Conservation (phyloP, 2,113 vertebrate species). For the Maccullochella peelii region DNA sequence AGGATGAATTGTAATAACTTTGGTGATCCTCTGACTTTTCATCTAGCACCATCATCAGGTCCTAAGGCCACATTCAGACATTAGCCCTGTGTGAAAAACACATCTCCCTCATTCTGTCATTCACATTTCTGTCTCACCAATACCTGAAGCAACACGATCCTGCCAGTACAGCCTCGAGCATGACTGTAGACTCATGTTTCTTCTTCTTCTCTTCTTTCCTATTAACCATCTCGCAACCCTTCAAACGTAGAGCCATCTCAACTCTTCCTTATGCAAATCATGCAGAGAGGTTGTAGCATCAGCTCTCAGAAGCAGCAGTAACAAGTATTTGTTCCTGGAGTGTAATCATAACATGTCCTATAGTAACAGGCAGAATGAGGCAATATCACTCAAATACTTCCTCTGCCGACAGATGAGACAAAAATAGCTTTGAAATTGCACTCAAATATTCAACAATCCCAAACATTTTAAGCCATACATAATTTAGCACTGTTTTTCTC, state of each 20-base stretch:
- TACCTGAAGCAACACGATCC: not conserved
- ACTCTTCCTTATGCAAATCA: not conserved
- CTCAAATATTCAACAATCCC: slow-evolving; percentile 22
- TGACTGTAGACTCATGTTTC: not conserved
- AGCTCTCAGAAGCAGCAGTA: not conserved
- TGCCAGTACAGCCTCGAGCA: not conserved
- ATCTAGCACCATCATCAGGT: too few species aligned
- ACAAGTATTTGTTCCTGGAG: slow-evolving; percentile 7
- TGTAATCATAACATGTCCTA: not conserved
- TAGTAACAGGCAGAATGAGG: slow-evolving; percentile 17
- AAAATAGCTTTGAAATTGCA: slow-evolving; percentile 19
- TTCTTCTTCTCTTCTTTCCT: not conserved
- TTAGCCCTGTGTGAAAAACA: too few species aligned
- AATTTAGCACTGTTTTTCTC: slow-evolving; percentile 7
- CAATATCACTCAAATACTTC: not conserved
- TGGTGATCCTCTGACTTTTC: too few species aligned
- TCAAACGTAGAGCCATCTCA: not conserved
- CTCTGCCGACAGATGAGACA: not conserved
- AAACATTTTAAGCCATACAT: slow-evolving; percentile 10
- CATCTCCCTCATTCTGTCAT: too few species aligned
- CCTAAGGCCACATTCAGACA: not conserved
- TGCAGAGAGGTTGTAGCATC: not conserved
- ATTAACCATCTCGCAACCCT: slow-evolving; percentile 3
- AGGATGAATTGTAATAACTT: too few species aligned
- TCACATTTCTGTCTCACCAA: not conserved